Percentiles rank a stretch among this genome's conserved stretches.
Evolutionary conservation across 2,797 vertebrate species (phyloP).

Genomic region (Pseudopleuronectes americanus): DNA sequence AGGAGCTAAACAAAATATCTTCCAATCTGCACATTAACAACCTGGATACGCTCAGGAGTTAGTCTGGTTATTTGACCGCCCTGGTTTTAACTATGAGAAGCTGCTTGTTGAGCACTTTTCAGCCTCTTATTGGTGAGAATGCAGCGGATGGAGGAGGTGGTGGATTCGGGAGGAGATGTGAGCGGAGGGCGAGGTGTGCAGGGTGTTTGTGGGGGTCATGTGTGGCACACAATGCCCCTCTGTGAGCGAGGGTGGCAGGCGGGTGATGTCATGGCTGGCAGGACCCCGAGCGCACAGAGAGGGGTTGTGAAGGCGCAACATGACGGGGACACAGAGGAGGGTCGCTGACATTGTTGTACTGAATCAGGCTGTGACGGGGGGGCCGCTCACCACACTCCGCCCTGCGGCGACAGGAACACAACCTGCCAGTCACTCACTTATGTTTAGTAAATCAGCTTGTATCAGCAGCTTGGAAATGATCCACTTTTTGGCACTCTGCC

Average conservation of each 20-base stretch:
- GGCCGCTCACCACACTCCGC: constrained; percentile 6
- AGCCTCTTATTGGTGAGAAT: constrained; percentile 25
- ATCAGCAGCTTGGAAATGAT: not conserved
- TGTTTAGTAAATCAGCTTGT: constrained; percentile 14
- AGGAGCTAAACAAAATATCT: not conserved
- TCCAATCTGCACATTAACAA: constrained; percentile 4
- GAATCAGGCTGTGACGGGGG: constrained; percentile 55
- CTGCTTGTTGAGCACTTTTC: constrained; percentile 31
- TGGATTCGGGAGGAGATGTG: constrained; percentile 16
- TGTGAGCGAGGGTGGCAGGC: constrained; percentile 51
- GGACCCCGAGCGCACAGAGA: constrained; percentile 46
- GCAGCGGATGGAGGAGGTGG: constrained; percentile 4
- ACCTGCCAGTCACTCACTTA: constrained; percentile 42
- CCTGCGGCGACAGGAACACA: constrained; percentile 30
- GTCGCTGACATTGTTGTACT: constrained; percentile 58
- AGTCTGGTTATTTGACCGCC: not conserved
- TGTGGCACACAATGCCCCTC: constrained; percentile 44
- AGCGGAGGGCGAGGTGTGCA: constrained; percentile 30
- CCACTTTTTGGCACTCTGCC: not conserved
- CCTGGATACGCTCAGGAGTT: not conserved
- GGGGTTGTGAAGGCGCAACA: constrained; percentile 61
- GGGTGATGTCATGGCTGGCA: constrained; percentile 74
- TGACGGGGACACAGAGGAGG: constrained; percentile 53
- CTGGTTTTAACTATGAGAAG: constrained; percentile 7
- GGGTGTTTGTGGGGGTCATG: constrained; percentile 19